Base-by-base conservation (phyloP, 1,140 invertebrate species). In the Drosophila prosaltans region DNA sequence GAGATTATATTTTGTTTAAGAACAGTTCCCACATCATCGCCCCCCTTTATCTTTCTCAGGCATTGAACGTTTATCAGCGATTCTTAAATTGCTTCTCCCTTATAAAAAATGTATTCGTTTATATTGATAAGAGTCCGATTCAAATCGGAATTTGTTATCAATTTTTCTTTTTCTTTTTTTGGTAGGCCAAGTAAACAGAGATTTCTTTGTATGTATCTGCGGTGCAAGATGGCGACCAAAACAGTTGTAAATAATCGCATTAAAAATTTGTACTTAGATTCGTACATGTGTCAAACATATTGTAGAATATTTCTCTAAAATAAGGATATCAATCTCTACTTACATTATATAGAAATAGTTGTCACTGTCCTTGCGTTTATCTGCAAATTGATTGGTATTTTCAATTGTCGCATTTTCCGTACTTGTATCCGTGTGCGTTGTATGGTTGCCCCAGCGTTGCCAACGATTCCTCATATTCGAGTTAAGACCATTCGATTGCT, bases 321-420 rank as follows among this genome's bases (percentile, higher is more conserved):
- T 30, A 7, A 4, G 32, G 9, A 36, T 16, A 3, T 36, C 30
- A 0, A 11, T 5, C 3, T 36, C 9, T 11, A 58, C 90, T 91
- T 69, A 91, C 90, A 91, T 90, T 48, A 91, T 91, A 69, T 91
- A 91, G 40, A 91, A 91, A 71, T 91, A 91, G 54, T 67, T 91
- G 65, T 91, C 90, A 57, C 77, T 91, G 40, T 91, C 90, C 81
- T 91, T 91, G 66, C 83, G 81, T 60, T 91, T 91, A 8, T 43
- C 65, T 41, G 81, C 75, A 26, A 57, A 74, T 2, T 68, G 74
- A 45, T 75, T 75, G 3, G 65, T 26, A 26, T 83, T 80, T 21
- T 77, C 69, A 30, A 77, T 79, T 41, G 58, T 30, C n/a, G 61
- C 57, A 24, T 62, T 81, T 21, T 51, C 58, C 26, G 84, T 21